phyloP scores from a whole-genome alignment of 2,888 invertebrate genomes.

The Epinotia demarniana region DNA sequence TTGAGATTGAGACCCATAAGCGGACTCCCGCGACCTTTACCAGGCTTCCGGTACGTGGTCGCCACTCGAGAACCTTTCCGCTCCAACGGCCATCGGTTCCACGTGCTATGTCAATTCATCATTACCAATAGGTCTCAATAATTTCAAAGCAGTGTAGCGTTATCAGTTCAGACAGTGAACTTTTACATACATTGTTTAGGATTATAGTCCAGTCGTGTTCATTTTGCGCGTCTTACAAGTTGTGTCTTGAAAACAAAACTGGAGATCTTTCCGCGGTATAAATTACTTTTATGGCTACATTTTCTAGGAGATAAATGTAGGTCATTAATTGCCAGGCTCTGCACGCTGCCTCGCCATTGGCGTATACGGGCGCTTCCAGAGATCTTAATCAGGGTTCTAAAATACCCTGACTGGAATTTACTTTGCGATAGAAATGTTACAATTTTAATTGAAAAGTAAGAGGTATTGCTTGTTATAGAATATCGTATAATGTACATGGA shows the following conservation, averaged over 20 bases:
- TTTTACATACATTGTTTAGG: too few species aligned
- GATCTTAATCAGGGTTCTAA: slow-evolving; percentile 12
- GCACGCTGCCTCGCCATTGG: slow-evolving; percentile 15
- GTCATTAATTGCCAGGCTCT: slow-evolving; percentile 27
- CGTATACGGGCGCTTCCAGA: background rate
- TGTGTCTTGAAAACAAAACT: background rate
- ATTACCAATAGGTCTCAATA: too few species aligned
- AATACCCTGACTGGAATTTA: slow-evolving; percentile 18
- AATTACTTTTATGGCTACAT: slow-evolving; percentile 2
- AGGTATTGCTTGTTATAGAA: background rate
- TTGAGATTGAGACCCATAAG: too few species aligned
- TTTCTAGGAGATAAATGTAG: slow-evolving; percentile 14
- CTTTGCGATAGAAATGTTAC: slow-evolving; percentile 10
- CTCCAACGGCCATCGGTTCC: too few species aligned
- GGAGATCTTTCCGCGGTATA: background rate
- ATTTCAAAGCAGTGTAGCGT: too few species aligned
- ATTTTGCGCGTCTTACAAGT: background rate
- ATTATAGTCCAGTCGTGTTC: too few species aligned
- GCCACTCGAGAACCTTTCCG: too few species aligned
- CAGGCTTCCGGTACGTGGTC: too few species aligned
- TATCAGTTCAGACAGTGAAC: too few species aligned
- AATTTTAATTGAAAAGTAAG: background rate
- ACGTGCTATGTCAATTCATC: too few species aligned
- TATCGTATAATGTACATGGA: too few species aligned
- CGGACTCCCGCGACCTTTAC: too few species aligned